A percentile compares a stretch with the other conserved stretches of the same genome.
Evolutionary conservation across 1,140 invertebrate genomes (phyloP).

Genomic region (Pristionchus pacificus): DNA sequence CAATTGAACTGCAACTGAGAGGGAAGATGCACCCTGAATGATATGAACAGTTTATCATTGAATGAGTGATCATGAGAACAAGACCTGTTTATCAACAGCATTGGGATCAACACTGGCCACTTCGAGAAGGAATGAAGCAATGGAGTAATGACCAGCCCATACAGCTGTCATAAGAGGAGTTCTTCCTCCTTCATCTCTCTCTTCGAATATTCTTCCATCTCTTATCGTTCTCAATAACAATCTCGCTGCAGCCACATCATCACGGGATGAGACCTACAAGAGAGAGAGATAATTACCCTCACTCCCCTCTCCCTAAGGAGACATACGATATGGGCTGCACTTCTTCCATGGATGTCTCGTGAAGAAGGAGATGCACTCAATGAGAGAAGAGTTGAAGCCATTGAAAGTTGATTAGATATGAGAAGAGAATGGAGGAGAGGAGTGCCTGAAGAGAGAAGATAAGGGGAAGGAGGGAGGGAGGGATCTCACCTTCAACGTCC

Average conservation of each 20-base stretch:
- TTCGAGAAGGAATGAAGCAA: conserved; percentile 28
- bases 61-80: background rate
- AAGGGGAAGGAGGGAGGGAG: too few species aligned
- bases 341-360: conserved; percentile 28
- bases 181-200: conserved; percentile 29
- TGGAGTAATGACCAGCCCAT: conserved; percentile 22
- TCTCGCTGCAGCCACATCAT: conserved; percentile 31
- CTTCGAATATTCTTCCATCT: conserved; percentile 19
- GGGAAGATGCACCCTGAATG: conserved; percentile 34
- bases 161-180: conserved; percentile 36
- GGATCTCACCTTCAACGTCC: conserved; percentile 32
- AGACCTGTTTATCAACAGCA: conserved; percentile 31
- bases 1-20: conserved; percentile 31
- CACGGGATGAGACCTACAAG: conserved; percentile 17
- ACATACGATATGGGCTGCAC: conserved; percentile 25
- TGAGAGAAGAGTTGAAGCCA: conserved; percentile 19
- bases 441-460: too few species aligned
- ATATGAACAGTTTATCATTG: background rate
- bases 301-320: too few species aligned
- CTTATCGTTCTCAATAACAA: conserved; percentile 23
- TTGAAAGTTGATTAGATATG: conserved; percentile 22
- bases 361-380: conserved; percentile 17
- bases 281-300: too few species aligned
- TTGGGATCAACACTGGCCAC: conserved; percentile 24
- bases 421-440: conserved; percentile 33